Evolutionary conservation across 2,888 invertebrate genomes (phyloP).

Genomic region (Dryadula phaetusa): DNA sequence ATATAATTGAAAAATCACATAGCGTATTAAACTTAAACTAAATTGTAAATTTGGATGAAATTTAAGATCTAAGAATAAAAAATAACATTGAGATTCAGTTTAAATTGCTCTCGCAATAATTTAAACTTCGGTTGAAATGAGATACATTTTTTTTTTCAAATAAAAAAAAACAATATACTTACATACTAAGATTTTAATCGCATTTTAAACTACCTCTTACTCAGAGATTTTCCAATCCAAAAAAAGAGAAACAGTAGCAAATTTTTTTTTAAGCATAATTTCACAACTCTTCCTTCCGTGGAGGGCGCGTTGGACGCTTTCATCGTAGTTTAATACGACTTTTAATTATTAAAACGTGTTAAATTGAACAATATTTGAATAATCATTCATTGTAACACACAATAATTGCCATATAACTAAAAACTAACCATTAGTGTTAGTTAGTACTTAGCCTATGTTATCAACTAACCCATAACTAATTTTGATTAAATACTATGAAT

Average conservation of each 20-base stretch:
- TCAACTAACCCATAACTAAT: no score
- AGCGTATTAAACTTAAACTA: not conserved
- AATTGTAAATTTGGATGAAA: no score
- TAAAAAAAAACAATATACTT: not conserved
- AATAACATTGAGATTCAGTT: not conserved
- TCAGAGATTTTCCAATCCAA: no score
- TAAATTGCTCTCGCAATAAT: constrained; percentile 4
- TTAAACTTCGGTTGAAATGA: constrained; percentile 12
- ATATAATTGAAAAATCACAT: not conserved
- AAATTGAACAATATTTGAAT: not conserved
- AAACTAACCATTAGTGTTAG: no score
- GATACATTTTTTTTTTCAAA: not conserved
- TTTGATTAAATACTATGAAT: not conserved
- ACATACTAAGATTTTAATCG: not conserved
- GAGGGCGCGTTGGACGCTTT: not conserved
- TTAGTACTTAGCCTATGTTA: not conserved
- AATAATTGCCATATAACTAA: no score
- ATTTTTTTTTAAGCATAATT: not conserved
- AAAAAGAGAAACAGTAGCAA: no score
- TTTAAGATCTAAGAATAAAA: no score
- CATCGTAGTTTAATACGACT: no score
- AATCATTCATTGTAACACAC: no score
- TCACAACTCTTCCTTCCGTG: not conserved
- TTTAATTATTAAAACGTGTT: not conserved
- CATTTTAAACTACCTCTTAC: not conserved